Base-by-base conservation (phyloP, 2,113 vertebrate genomes). In the Spea bombifrons region DNA sequence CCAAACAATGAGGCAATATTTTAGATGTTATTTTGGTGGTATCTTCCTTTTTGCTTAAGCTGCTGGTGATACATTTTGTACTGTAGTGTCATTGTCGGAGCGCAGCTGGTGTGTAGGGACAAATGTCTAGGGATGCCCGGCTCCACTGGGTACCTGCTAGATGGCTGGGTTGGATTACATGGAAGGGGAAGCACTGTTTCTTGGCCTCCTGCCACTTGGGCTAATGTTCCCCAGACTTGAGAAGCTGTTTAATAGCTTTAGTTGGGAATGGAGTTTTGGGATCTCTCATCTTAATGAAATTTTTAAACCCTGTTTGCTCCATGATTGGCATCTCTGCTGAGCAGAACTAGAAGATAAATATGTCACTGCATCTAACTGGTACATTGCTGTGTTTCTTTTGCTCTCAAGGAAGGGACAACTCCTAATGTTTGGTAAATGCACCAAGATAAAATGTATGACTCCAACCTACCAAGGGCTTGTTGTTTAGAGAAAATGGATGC, bases 41-140 rank as follows among this genome's bases (percentile, higher is more conserved):
- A n/a, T n/a, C n/a, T n/a, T n/a, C n/a, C n/a, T n/a, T n/a, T n/a
- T n/a, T n/a, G n/a, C n/a, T n/a, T n/a, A n/a, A n/a, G 75, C 61
- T 48, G 65, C 52, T 13, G 7, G 53, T 73, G 63, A 73, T 71
- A 73, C 66, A 17, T 45, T 53, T 30, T 15, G 45, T 57, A 3
- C 47, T 46, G 52, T 50, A 57, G 52, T 80, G 65, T 59, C 71
- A 80, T 80, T 80, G 71, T 80, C 30, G 16, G 12, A 45, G 57
- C 46, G 53, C 78, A 80, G 77, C 78, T 80, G 78, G 71, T 74
- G 78, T 61, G 52, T 45, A 80, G 77, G 44, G 12, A 57, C 76
- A 73, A 80, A 46, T 80, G 65, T 59, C 15, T 43, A 9, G 61
- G 64, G 71, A 46, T n/a, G 49, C 63, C 64, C 53, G 49, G 49